These are phyloP conservation scores for Pandion haliaetus DNA, from an alignment of 2,113 vertebrate species.

Conservation along the genomic window DNA sequence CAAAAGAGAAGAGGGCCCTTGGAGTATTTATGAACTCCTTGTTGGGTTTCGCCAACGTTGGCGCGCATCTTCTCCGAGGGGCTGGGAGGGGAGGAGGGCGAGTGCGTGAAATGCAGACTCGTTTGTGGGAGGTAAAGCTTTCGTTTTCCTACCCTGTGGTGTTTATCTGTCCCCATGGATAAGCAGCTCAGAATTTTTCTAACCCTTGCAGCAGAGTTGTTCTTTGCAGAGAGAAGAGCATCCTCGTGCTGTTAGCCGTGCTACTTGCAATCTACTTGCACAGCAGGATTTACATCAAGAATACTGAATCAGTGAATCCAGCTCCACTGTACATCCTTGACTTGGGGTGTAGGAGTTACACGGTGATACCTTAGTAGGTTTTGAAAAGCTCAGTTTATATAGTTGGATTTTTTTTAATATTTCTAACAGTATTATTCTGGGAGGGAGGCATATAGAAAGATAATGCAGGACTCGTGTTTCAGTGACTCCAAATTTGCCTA, in stretches of 20 bases:
- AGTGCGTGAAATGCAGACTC: background rate
- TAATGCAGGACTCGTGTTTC: background rate
- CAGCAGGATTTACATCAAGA: background rate
- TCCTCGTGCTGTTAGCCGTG: background rate
- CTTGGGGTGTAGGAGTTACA: background rate
- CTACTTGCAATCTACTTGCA: background rate
- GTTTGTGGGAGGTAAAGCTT: background rate
- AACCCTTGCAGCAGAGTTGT: background rate
- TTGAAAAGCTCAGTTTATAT: background rate
- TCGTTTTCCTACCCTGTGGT: background rate
- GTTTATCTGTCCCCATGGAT: background rate
- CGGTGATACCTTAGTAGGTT: background rate
- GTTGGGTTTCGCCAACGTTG: rapidly evolving
- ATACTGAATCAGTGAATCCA: background rate
- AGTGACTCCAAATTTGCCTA: background rate
- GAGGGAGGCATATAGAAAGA: background rate
- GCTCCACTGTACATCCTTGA: rapidly evolving
- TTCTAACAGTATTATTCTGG: background rate
- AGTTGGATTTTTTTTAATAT: background rate
- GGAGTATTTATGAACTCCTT: background rate
- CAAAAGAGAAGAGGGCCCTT: background rate
- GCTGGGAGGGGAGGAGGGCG: background rate
- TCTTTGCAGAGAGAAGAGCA: background rate
- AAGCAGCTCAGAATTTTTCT: background rate
- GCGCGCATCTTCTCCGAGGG: rapidly evolving